A percentile compares a stretch with the other conserved stretches of the same genome.
These are phyloP conservation scores for Meriones unguiculatus DNA, from an alignment of 2,113 vertebrate genomes.

Conservation along the genomic window DNA sequence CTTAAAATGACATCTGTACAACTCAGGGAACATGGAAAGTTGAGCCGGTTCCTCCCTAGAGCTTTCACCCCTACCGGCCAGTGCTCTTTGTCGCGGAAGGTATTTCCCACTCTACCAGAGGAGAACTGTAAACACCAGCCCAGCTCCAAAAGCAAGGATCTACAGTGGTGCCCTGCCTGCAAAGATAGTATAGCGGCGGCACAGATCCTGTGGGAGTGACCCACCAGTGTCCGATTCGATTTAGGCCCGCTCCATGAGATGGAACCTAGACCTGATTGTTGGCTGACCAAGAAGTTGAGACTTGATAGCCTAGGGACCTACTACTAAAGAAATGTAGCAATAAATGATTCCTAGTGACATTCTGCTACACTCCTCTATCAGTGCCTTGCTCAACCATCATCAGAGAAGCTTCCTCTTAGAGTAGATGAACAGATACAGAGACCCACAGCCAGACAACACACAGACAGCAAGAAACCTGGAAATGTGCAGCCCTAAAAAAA, in stretches of 20 bases:
- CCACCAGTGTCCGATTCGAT: background rate
- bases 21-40: background rate
- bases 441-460: background rate
- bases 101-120: background rate
- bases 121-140: background rate
- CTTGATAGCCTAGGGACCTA: background rate
- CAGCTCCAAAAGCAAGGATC: background rate
- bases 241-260: background rate
- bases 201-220: background rate
- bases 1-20: background rate
- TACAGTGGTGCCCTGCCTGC: background rate
- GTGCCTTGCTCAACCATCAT: background rate
- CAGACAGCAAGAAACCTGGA: background rate
- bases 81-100: background rate
- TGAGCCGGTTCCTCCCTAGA: background rate
- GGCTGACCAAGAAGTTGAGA: background rate
- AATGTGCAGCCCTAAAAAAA: background rate
- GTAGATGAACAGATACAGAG: background rate
- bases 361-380: background rate
- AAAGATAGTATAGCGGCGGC: background rate
- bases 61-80: background rate
- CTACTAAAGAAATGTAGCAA: background rate
- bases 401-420: background rate
- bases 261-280: background rate
- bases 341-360: background rate